These are phyloP conservation scores for Tetramorium bicarinatum DNA, from an alignment of 2,888 invertebrate species.

Conservation along the genomic window DNA sequence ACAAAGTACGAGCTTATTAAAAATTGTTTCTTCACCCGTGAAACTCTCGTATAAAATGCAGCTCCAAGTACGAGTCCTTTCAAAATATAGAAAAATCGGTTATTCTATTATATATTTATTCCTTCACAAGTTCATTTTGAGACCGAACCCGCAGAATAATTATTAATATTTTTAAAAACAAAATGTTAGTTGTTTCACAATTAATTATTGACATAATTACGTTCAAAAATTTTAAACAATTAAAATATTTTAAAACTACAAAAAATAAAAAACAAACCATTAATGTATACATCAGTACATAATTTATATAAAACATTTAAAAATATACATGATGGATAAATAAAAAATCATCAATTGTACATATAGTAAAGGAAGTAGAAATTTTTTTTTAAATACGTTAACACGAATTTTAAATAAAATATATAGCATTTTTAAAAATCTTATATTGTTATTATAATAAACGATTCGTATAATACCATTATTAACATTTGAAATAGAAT, in stretches of 20 bases:
- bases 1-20: conserved; percentile 43
- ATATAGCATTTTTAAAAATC: background rate
- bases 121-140: background rate
- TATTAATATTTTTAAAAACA: background rate
- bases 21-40: conserved; percentile 44
- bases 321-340: background rate
- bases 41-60: conserved; percentile 31
- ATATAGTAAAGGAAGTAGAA: background rate
- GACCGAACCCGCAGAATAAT: background rate
- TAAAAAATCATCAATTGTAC: background rate
- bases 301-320: background rate
- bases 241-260: background rate
- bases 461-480: background rate
- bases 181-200: background rate
- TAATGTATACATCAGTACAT: background rate
- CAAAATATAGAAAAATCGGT: background rate
- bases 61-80: background rate
- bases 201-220: background rate
- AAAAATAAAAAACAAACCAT: background rate
- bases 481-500: conserved; percentile 5
- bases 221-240: background rate
- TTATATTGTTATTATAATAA: background rate
- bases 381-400: background rate
- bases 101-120: background rate
- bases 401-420: background rate